Evolutionary conservation across 2,888 invertebrate species (phyloP).

Genomic region (Lasioglossum villosulum): DNA sequence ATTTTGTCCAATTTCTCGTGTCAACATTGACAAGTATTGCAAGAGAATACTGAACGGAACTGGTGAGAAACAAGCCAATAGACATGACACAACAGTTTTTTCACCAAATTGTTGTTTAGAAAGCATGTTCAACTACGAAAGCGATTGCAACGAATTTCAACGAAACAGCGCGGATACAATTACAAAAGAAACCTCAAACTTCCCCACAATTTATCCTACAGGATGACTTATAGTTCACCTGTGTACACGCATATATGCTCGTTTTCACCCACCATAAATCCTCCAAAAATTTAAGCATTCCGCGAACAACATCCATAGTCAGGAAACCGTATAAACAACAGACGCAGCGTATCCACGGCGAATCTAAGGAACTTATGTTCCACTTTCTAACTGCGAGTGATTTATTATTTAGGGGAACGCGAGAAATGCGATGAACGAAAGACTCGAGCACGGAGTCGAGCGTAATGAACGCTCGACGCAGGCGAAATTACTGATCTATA

Average conservation of each 20-base stretch:
- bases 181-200: background rate
- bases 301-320: background rate
- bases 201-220: background rate
- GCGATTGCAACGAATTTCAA: background rate
- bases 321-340: background rate
- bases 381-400: background rate
- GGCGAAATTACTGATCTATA: background rate
- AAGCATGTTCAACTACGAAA: background rate
- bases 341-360: background rate
- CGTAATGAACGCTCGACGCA: background rate
- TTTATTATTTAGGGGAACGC: conserved; percentile 7
- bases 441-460: background rate
- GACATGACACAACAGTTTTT: background rate
- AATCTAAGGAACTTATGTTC: conserved; percentile 1
- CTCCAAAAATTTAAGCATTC: background rate
- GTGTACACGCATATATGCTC: background rate
- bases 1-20: no score
- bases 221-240: background rate
- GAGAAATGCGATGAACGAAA: conserved; percentile 4
- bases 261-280: background rate
- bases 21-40: background rate
- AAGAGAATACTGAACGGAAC: background rate
- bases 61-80: background rate
- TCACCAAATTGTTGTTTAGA: background rate
- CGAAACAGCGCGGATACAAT: background rate